These are phyloP conservation scores for Pseudanteris insignis DNA, from an alignment of 2,888 invertebrate species.

Conservation along the genomic window DNA sequence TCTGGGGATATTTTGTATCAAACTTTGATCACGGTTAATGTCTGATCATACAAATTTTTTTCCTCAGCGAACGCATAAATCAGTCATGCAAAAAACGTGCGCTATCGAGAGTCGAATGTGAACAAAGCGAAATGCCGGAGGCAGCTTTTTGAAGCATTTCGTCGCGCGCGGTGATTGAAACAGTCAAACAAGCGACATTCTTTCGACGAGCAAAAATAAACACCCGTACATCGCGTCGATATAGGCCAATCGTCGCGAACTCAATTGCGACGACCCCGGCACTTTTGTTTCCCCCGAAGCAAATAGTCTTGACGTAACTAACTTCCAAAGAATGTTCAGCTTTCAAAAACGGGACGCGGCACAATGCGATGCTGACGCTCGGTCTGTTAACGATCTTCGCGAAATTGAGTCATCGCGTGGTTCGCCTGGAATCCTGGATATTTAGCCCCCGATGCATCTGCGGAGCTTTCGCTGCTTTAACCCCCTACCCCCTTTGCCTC, in stretches of 20 bases:
- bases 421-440: slow-evolving; percentile 66
- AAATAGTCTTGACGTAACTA: slow-evolving; percentile 18
- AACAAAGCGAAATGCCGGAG: no score
- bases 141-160: no score
- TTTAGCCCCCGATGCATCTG: slow-evolving; percentile 59
- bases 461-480: slow-evolving; percentile 10
- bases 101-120: no score
- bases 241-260: slow-evolving; percentile 7
- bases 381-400: slow-evolving; percentile 66
- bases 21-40: no score
- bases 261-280: not conserved
- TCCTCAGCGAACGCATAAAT: no score
- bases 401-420: slow-evolving; percentile 67
- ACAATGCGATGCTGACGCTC: slow-evolving; percentile 57
- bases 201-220: slow-evolving; percentile 11
- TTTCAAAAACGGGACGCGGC: slow-evolving; percentile 61
- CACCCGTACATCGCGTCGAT: no score
- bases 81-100: no score
- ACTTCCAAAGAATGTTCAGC: slow-evolving; percentile 61
- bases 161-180: no score
- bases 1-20: no score
- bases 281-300: slow-evolving; percentile 7
- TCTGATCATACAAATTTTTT: no score
- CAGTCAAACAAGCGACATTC: slow-evolving; percentile 15
- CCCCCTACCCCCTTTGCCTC: not conserved